Evolutionary conservation across 2,888 invertebrate genomes (phyloP), one percentile per base, ranked within the genome.

Genomic region (Cryptocephalus primarius): DNA sequence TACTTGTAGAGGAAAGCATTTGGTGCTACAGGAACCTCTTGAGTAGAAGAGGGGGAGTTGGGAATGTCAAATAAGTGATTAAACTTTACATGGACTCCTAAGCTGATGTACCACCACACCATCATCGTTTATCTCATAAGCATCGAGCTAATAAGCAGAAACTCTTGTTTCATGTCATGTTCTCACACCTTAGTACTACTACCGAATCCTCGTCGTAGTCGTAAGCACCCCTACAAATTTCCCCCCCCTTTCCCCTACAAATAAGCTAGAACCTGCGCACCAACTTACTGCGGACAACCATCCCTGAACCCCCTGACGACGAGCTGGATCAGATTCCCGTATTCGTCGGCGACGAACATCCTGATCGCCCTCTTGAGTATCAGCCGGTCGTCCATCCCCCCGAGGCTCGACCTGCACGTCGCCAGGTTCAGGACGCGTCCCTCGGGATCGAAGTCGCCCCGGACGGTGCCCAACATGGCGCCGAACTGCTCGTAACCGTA

Each of bases 401-500:
- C 55, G 33, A 54, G 44, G 49, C 60, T 54, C 54, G 58, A 55
- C 48, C 62, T 46, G 55, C 42, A 71, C 76, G 72, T 40, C 68
- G 79, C 72, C 8, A 78, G 62, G 49, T 76, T 74, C 14, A 82
- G 43, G 57, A 61, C 61, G 61, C 55, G 52, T 33, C 63, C 62
- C 14, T 72, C 73, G 32, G 69, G 59, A 1, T 64, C 65, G 42
- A 73, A 65, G 47, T 70, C 74, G 1, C 74, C 66, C 44, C 70
- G 71, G 47, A 83, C 61, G 12, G 74, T 73, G 0, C 84, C 85
- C 51, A 76, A 72, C 12, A 80, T 59, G 0, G 73, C 69, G 4
- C 85, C 85, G 68, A 76, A 83, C 60, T 83, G 83, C 50, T 78
- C 70, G 65, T 77, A 80, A 42, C 80, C 78, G 10, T 45, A 41